Base-by-base conservation (phyloP, 2,888 invertebrate genomes). In the Eilema griseolum region DNA sequence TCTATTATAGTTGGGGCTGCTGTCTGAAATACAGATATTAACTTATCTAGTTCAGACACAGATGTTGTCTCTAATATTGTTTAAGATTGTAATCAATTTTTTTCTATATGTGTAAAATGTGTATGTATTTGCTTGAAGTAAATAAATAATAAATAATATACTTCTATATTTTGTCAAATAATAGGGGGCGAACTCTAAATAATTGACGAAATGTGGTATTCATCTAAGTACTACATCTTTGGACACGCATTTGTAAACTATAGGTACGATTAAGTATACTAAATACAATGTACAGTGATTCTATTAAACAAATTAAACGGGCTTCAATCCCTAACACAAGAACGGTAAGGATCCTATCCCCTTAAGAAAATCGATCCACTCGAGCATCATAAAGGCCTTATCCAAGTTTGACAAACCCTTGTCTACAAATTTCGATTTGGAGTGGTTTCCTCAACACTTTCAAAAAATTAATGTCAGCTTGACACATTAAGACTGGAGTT, bases 401-500 rank as follows among this genome's bases (percentile, higher is more conserved):
- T 71, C 61, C 37, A 52, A 79, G 69, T 75, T 72, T 68, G 67
- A 61, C 37, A 57, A 69, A 60, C 69, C 68, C 67, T 71, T 75
- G 61, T 72, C 68, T 67, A 62, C 73, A 77, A 72, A 79, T 70
- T 77, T 82, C 61, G 69, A 61, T 28, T 41, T 59, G 41, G 73
- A 71, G 61, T 72, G 70, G 66, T 78, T 77, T 70, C 59, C 66
- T 64, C 73, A 73, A 66, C 56, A 68, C 70, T 71, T 71, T 69
- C n/a, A n/a, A n/a, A 41, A 62, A 75, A 77, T 79, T 75, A 57
- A 66, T 57, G 33, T 77, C 73, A 73, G 63, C 75, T 79, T 64
- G 62, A 70, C 73, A n/a, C 52, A 52, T 52, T 52, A n/a, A 10
- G 20, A 2, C 46, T 46, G 16, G 16, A 41, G 3, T 3, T 41